phyloP scores from a whole-genome alignment of 2,113 vertebrate genomes.

The Osmerus eperlanus region DNA sequence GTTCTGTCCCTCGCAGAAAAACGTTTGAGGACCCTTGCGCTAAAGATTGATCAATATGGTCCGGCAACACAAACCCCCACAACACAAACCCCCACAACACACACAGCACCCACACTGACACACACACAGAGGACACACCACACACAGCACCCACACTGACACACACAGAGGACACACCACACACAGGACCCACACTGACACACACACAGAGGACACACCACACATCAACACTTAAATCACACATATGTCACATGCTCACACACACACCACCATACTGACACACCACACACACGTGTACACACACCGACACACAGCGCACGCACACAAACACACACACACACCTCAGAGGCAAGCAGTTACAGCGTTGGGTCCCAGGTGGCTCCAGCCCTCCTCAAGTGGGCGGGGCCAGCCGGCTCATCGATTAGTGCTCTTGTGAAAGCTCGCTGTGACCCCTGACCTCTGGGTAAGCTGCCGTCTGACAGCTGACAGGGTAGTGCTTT shows the following conservation, averaged over 20 bases:
- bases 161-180: too few relatives aligned
- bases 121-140: too few relatives aligned
- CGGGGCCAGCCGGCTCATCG: constrained; percentile 98
- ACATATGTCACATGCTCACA: neutral
- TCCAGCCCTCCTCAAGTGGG: constrained; percentile 81
- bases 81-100: too few relatives aligned
- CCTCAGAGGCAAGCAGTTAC: constrained; percentile 88
- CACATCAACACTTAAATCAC: neutral
- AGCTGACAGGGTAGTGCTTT: constrained; percentile 86
- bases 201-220: neutral
- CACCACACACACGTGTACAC: constrained; percentile 37
- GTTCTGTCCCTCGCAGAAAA: too few relatives aligned
- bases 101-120: too few relatives aligned
- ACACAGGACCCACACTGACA: too few relatives aligned
- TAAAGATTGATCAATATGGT: constrained; percentile 77
- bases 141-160: too few relatives aligned
- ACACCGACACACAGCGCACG: constrained; percentile 11
- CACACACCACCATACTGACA: constrained; percentile 28
- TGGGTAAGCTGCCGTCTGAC: constrained; percentile 84
- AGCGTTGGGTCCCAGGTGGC: constrained; percentile 88
- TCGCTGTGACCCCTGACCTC: constrained; percentile 86
- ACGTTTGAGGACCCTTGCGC: too few relatives aligned
- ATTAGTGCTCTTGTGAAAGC: constrained; percentile 90
- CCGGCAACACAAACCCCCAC: constrained; percentile 45
- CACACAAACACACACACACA: constrained; percentile 63